A percentile compares a stretch with the other conserved stretches of the same genome.
Conservation (phyloP, 2,113 vertebrate genomes). For the Leuciscus idus region DNA sequence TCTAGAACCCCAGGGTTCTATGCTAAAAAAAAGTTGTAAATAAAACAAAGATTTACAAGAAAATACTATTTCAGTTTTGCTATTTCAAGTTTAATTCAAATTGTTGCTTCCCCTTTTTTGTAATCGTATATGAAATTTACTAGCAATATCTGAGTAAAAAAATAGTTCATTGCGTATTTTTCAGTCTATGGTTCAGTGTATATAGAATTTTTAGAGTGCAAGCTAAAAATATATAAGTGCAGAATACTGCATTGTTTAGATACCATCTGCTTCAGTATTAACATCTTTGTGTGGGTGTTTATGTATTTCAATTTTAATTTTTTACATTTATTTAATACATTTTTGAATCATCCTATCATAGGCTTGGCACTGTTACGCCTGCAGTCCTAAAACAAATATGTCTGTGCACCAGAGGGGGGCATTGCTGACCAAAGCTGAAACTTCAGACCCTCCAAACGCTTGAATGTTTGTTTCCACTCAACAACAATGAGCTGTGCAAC, state of each 20-base stretch:
- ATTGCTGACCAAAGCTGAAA: slow-evolving; percentile 30
- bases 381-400: slow-evolving; percentile 1
- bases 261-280: background rate
- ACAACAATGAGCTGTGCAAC: background rate
- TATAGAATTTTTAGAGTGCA: background rate
- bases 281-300: background rate
- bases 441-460: background rate
- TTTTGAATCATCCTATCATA: background rate
- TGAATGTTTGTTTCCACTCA: background rate
- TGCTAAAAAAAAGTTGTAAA: too few relatives aligned
- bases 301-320: background rate
- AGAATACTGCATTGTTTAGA: background rate
- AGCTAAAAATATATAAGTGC: background rate
- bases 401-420: slow-evolving; percentile 38
- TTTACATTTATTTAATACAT: too few relatives aligned
- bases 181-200: too few relatives aligned
- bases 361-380: background rate
- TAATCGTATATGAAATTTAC: too few relatives aligned
- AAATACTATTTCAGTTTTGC: too few relatives aligned
- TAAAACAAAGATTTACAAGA: too few relatives aligned
- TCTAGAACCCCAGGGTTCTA: too few relatives aligned
- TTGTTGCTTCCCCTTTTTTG: too few relatives aligned
- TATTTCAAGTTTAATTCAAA: too few relatives aligned
- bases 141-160: too few relatives aligned
- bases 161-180: too few relatives aligned